These are phyloP conservation scores for Epinotia brunnichana DNA, from an alignment of 2,888 invertebrate species.

Conservation along the genomic window DNA sequence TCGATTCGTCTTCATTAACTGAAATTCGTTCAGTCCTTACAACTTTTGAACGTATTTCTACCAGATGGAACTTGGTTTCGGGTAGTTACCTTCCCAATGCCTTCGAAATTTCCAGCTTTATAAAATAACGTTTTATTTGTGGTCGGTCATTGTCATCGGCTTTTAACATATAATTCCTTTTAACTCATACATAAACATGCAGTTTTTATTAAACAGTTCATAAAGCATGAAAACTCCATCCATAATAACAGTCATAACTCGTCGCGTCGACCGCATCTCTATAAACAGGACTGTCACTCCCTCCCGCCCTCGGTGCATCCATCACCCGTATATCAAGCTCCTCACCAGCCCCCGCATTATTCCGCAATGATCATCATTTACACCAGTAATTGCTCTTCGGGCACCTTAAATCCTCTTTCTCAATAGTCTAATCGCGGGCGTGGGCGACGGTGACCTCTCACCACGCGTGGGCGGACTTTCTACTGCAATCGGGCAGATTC, in stretches of 20 bases:
- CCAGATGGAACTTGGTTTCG: not conserved
- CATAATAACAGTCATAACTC: constrained; percentile 32
- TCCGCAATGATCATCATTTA: constrained; percentile 73
- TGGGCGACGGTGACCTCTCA: constrained; percentile 76
- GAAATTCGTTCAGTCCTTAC: not conserved
- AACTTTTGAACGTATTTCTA: not conserved
- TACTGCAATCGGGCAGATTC: constrained; percentile 59
- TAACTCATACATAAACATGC: constrained; percentile 30
- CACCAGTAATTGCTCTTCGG: constrained; percentile 63
- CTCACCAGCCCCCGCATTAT: constrained; percentile 55
- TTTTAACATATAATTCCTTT: constrained; percentile 2
- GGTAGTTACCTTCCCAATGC: not conserved
- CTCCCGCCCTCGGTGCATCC: constrained; percentile 39
- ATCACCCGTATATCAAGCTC: constrained; percentile 26
- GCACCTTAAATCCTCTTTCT: constrained; percentile 64
- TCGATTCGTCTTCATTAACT: constrained; percentile 17
- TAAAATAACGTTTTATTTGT: not conserved
- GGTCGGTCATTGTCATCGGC: not conserved
- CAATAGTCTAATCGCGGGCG: constrained; percentile 60
- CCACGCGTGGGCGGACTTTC: constrained; percentile 76
- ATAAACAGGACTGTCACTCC: constrained; percentile 35
- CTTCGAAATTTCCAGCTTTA: not conserved
- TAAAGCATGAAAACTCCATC: constrained; percentile 40
- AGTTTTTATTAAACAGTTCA: constrained; percentile 20
- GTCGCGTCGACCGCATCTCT: constrained; percentile 28